Percentiles rank a stretch among this genome's conserved stretches.
phyloP scores from a whole-genome alignment of 2,888 invertebrate species.

The Germaria angustata region DNA sequence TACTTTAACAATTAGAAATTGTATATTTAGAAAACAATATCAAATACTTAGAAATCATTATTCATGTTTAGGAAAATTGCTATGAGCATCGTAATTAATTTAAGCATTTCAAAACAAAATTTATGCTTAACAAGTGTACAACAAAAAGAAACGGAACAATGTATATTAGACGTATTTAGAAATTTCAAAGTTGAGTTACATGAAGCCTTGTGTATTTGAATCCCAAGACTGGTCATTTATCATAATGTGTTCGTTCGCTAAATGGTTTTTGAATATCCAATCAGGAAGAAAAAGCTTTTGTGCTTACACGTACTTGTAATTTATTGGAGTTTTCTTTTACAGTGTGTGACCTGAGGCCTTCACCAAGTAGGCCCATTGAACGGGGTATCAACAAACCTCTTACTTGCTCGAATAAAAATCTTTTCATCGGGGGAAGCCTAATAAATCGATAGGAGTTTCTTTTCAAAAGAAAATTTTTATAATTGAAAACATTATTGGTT shows the following conservation, averaged over 20 bases:
- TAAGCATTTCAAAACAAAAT: neutral
- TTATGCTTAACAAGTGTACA: neutral
- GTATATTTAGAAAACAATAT: neutral
- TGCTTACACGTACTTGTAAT: neutral
- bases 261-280: slow-evolving; percentile 58
- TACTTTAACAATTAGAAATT: neutral
- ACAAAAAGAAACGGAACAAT: neutral
- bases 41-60: slow-evolving; percentile 1
- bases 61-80: neutral
- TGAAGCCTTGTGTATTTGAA: neutral
- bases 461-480: no score
- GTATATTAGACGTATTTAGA: neutral
- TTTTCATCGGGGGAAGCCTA: no score
- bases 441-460: no score
- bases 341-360: neutral
- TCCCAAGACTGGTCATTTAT: slow-evolving; percentile 39
- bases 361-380: neutral
- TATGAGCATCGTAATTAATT: slow-evolving; percentile 29
- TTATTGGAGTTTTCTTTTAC: neutral
- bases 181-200: no score
- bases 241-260: slow-evolving; percentile 26
- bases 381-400: no score
- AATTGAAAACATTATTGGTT: no score
- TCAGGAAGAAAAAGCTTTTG: slow-evolving; percentile 46
- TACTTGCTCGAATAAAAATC: no score